phyloP scores from a whole-genome alignment of 2,113 vertebrate genomes.

The Todiramphus chloris region DNA sequence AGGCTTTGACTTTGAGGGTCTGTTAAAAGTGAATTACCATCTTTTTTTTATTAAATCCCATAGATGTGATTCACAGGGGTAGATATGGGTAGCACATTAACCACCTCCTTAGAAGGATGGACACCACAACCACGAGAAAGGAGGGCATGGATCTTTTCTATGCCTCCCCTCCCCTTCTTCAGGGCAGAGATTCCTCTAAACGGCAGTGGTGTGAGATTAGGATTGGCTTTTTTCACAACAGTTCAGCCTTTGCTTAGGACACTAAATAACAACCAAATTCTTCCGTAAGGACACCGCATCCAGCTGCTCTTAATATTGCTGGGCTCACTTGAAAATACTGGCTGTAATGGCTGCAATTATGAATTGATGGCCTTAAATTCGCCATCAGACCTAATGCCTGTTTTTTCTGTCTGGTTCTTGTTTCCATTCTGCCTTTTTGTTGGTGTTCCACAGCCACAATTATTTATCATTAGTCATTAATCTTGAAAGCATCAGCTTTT shows the following conservation, averaged over 20 bases:
- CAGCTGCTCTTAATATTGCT: slow-evolving; percentile 3
- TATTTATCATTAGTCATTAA: slow-evolving; percentile 64
- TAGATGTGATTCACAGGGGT: neutral
- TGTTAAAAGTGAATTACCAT: neutral
- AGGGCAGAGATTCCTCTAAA: neutral
- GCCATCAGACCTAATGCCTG: slow-evolving; percentile 35
- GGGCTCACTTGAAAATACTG: slow-evolving; percentile 32
- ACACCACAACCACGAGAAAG: neutral
- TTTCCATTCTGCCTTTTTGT: slow-evolving; percentile 13
- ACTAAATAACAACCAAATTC: neutral
- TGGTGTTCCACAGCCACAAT: slow-evolving; percentile 46
- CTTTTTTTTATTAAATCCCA: neutral
- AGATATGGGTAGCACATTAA: neutral
- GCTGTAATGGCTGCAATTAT: slow-evolving; percentile 53
- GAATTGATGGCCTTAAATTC: slow-evolving; percentile 52
- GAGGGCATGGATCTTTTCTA: fast-evolving
- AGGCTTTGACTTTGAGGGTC: neutral
- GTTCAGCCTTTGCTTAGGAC: neutral
- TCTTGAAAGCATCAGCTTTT: slow-evolving; percentile 44
- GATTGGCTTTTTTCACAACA: neutral
- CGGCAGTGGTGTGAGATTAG: fast-evolving
- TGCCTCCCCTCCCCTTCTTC: neutral
- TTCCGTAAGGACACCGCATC: fast-evolving
- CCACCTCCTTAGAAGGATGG: neutral
- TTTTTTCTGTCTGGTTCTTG: slow-evolving; percentile 28